These are phyloP conservation scores for Malacoctenus gilli DNA, from an alignment of 2,797 vertebrate species.

Conservation along the genomic window DNA sequence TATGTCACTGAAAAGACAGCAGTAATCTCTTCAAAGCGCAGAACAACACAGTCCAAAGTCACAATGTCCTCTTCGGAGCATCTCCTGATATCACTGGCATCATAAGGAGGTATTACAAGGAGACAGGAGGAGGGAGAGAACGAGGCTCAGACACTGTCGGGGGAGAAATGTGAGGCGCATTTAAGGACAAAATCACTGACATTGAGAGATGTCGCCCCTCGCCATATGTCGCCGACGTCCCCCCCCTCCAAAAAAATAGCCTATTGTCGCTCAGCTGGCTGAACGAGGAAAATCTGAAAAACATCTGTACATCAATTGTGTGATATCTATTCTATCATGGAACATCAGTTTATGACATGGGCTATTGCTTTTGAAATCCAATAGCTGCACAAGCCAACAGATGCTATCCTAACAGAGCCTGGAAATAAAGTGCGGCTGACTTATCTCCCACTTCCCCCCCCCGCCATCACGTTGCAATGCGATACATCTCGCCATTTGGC, in stretches of 20 bases:
- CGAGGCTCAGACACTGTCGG: neutral
- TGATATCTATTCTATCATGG: slow-evolving; percentile 27
- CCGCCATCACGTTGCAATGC: slow-evolving; percentile 61
- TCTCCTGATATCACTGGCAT: slow-evolving; percentile 37
- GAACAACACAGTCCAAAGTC: slow-evolving; percentile 44
- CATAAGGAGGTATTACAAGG: slow-evolving; percentile 32
- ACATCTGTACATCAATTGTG: slow-evolving; percentile 54
- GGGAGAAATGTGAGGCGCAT: slow-evolving; percentile 5
- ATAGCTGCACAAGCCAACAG: slow-evolving; percentile 59
- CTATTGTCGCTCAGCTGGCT: slow-evolving; percentile 26
- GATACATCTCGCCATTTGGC: slow-evolving; percentile 71
- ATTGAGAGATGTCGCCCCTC: slow-evolving; percentile 25
- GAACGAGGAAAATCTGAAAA: slow-evolving; percentile 26
- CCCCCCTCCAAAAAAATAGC: slow-evolving; percentile 22
- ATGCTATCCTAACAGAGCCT: slow-evolving; percentile 62
- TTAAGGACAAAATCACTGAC: slow-evolving; percentile 48
- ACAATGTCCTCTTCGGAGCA: slow-evolving; percentile 30
- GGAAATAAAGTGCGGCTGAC: slow-evolving; percentile 58
- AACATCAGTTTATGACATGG: slow-evolving; percentile 52
- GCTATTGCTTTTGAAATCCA: slow-evolving; percentile 59
- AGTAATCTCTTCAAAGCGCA: slow-evolving; percentile 34
- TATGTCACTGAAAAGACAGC: slow-evolving; percentile 10
- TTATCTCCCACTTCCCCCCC: slow-evolving; percentile 39
- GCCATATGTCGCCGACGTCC: neutral
- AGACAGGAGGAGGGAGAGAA: slow-evolving; percentile 5